Evolutionary conservation across 2,797 vertebrate genomes (phyloP), one percentile per base, ranked within the genome.

Genomic region (Onychomys leucogaster): DNA sequence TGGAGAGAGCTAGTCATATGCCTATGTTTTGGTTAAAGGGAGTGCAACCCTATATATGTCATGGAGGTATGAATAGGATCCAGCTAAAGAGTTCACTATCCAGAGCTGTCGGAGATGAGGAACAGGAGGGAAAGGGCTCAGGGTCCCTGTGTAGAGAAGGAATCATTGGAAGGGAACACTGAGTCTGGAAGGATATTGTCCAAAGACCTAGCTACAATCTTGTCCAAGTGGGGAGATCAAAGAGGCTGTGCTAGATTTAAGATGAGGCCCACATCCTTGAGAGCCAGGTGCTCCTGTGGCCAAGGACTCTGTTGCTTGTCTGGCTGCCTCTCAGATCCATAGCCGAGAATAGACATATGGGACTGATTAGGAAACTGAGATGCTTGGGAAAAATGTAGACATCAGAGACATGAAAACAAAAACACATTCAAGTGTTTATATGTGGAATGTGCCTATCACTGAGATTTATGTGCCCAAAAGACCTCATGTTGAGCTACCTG

Each of bases 231-330:
- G 65, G 32, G 63, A 97, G 94, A 96, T 94, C 59, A 89, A 91
- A 97, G 88, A 85, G 17, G 34, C 63, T 80, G 84, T 67, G n/a
- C 49, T 52, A 63, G 93, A 76, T 86, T 95, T 90, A 89, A 94
- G 81, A 89, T 52, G 77, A 93, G 63, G 52, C 49, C 11, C n/a
- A 57, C 43, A 61, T 90, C 75, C 85, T 80, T 83, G 77, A 86
- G 34, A 92, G 34, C 85, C 76, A 96, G 94, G 96, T 96, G 76
- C 90, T 91, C 86, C 93, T 90, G 81, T 93, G 87, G 95, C 96
- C 95, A 92, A 96, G 95, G 90, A 93, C 94, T 96, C 81, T 80
- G 80, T 59, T 96, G 61, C 67, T 95, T 93, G 84, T 90, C 80
- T 94, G 94, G 55, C 84, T 90, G 89, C 27, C 55, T 93, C 8